These are phyloP conservation scores for Hypotaenidia okinawae DNA, from an alignment of 2,797 vertebrate genomes.

Conservation along the genomic window DNA sequence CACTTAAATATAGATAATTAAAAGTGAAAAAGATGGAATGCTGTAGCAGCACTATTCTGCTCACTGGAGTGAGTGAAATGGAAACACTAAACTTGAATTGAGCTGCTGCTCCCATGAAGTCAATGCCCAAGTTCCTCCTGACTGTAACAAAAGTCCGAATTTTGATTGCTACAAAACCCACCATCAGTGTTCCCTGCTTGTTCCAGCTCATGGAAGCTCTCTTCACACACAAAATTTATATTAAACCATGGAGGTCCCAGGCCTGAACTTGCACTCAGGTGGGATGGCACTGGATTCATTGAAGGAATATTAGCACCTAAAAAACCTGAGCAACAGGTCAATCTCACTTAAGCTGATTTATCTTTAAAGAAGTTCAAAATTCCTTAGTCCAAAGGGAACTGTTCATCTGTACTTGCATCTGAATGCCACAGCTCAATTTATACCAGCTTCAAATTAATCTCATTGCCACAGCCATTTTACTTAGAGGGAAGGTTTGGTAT, in stretches of 20 bases:
- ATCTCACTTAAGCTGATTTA: background rate
- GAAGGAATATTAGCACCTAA: background rate
- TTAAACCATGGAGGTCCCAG: background rate
- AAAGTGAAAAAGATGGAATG: background rate
- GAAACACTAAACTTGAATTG: background rate
- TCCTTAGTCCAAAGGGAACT: background rate
- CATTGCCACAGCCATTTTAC: background rate
- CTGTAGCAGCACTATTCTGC: background rate
- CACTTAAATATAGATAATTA: background rate
- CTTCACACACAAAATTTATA: background rate
- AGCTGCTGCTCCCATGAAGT: background rate
- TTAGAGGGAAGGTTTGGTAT: background rate
- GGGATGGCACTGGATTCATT: background rate
- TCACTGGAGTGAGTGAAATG: background rate
- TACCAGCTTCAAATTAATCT: background rate
- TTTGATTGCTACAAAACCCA: background rate
- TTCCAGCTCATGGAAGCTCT: background rate
- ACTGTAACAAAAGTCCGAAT: background rate
- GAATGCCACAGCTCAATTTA: slow-evolving; percentile 10
- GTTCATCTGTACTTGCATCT: background rate
- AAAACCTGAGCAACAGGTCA: background rate
- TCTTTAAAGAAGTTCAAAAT: background rate
- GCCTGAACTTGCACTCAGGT: background rate
- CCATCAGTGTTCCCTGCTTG: background rate
- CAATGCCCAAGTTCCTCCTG: background rate